Conservation (phyloP, 1,140 invertebrate genomes). For the Trissolcus basalis region DNA sequence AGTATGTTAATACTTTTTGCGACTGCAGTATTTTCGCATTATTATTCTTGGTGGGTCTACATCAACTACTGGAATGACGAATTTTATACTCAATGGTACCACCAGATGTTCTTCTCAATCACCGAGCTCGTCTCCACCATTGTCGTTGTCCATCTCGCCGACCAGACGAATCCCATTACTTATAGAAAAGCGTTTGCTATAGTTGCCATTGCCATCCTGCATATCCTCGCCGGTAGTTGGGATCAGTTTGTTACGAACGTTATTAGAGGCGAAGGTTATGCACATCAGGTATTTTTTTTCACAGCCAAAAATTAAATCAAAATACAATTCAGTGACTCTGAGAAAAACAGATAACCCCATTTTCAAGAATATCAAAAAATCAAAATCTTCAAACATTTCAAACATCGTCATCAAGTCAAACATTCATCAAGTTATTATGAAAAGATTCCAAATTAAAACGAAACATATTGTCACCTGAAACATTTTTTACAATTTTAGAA, state of each 20-base stretch:
- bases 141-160: conserved; percentile 79
- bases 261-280: conserved; percentile 81
- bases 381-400: too few relatives aligned
- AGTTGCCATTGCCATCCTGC: conserved; percentile 81
- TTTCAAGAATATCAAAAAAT: too few relatives aligned
- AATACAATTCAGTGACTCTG: too few relatives aligned
- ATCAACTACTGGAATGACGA: conserved; percentile 92
- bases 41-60: conserved; percentile 90
- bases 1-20: conserved; percentile 85
- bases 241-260: conserved; percentile 88
- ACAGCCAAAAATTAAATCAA: too few relatives aligned
- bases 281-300: conserved; percentile 78
- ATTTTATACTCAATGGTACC: conserved; percentile 85
- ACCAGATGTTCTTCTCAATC: conserved; percentile 85
- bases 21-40: conserved; percentile 86
- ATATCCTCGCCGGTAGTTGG: conserved; percentile 83
- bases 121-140: conserved; percentile 85
- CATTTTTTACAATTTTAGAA: not conserved
- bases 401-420: too few relatives aligned
- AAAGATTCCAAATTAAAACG: not conserved
- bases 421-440: too few relatives aligned
- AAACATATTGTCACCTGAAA: not conserved
- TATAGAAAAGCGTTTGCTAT: conserved; percentile 81
- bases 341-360: too few relatives aligned
- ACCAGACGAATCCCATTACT: conserved; percentile 78